Evolutionary conservation across 35 echinoderm and acorn worm species (phyloP).

Genomic region (Chiridota heheva): DNA sequence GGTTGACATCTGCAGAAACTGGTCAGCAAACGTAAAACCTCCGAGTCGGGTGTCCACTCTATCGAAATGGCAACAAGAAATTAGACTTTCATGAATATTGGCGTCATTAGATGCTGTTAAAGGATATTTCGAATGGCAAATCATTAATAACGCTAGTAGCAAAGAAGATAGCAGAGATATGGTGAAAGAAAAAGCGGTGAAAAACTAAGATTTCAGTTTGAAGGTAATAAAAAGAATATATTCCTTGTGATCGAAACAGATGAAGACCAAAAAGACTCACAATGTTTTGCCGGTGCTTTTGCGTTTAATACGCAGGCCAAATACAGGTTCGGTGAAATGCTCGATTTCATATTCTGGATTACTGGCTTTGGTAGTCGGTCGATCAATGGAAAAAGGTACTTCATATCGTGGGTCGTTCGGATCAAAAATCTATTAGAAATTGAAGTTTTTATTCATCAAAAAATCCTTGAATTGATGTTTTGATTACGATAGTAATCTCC

Average conservation of each 20-base stretch:
- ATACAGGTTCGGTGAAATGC: slow-evolving; percentile 21
- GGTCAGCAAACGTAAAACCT: slow-evolving; percentile 78
- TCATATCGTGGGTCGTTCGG: slow-evolving; percentile 26
- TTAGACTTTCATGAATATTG: not conserved
- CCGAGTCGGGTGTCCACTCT: slow-evolving; percentile 79
- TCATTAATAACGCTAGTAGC: not conserved
- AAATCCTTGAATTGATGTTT: too few species aligned
- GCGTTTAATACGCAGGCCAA: slow-evolving; percentile 65
- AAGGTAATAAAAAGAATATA: not conserved
- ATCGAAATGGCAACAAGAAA: not conserved
- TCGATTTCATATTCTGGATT: slow-evolving; percentile 44
- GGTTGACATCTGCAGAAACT: slow-evolving; percentile 82
- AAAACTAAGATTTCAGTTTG: not conserved
- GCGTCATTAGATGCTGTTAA: not conserved
- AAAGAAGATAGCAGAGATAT: not conserved
- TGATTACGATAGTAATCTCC: too few species aligned
- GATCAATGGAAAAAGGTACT: slow-evolving; percentile 29
- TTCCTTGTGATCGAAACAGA: too few species aligned
- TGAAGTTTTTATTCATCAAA: too few species aligned
- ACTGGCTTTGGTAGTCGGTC: slow-evolving; percentile 3
- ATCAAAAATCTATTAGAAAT: slow-evolving; percentile 13
- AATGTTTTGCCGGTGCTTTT: slow-evolving; percentile 61
- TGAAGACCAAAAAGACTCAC: slow-evolving; percentile 41
- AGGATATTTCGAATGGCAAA: not conserved
- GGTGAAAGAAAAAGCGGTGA: not conserved